Evolutionary conservation across 2,797 vertebrate genomes (phyloP).

Genomic region (Microctenopoma stevenorrisi): DNA sequence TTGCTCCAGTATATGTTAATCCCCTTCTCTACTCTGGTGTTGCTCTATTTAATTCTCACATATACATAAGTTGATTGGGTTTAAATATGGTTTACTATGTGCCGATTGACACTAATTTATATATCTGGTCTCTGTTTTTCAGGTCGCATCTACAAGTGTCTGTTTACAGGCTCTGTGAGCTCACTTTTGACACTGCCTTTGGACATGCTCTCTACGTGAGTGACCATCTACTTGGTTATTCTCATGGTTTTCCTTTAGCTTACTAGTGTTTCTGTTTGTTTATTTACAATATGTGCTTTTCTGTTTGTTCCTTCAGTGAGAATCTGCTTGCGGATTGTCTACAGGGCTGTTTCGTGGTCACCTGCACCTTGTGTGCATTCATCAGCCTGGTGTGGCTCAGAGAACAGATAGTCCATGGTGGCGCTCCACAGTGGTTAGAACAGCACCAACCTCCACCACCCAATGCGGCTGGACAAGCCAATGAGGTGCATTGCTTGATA

Average conservation of each 20-base stretch:
- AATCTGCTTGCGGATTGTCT: constrained; percentile 98
- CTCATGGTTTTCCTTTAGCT: not conserved
- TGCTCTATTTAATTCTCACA: not conserved
- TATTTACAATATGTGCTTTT: not conserved
- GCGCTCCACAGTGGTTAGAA: constrained; percentile 97
- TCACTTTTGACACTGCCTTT: constrained; percentile 97
- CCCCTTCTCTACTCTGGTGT: not conserved
- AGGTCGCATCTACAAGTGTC: constrained; percentile 99
- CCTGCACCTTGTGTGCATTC: constrained; percentile 97
- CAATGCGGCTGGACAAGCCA: constrained; percentile 89
- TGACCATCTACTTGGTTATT: constrained; percentile 38
- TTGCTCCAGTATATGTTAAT: constrained; percentile 16
- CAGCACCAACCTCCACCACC: constrained; percentile 92
- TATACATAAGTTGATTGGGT: constrained; percentile 2
- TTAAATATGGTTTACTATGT: not conserved
- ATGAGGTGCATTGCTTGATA: constrained; percentile 85
- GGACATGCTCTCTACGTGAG: constrained; percentile 99
- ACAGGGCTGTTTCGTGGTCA: constrained; percentile 98
- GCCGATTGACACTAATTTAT: not conserved
- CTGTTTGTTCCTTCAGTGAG: constrained; percentile 82
- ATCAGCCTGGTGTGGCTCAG: constrained; percentile 99
- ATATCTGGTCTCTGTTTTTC: not conserved
- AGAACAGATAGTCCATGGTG: constrained; percentile 97
- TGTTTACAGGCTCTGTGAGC: constrained; percentile 99
- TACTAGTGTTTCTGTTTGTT: not conserved